Conservation (phyloP, 2,113 vertebrate species). For the Coptodon rendalli region DNA sequence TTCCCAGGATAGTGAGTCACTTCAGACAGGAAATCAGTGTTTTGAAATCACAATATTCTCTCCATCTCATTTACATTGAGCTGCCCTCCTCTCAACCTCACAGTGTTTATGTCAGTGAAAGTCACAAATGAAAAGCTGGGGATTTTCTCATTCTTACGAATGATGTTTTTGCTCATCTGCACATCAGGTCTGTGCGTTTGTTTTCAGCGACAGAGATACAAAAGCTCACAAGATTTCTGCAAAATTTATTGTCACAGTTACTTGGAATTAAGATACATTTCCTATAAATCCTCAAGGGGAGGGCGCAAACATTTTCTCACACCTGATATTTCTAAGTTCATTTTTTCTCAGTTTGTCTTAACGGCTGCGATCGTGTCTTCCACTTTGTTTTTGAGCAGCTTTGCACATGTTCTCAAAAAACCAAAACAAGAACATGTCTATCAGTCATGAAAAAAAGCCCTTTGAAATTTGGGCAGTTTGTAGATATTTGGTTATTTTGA, state of each 20-base stretch:
- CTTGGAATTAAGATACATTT: neutral
- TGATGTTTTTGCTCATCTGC: conserved; percentile 34
- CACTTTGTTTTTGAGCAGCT: neutral
- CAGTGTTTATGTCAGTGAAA: conserved; percentile 49
- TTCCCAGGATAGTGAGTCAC: conserved; percentile 66
- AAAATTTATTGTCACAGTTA: neutral
- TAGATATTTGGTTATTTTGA: conserved; percentile 62
- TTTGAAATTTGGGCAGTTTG: conserved; percentile 31
- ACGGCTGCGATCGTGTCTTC: neutral
- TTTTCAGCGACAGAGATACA: neutral
- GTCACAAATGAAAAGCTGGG: conserved; percentile 70
- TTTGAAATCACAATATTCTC: conserved; percentile 61
- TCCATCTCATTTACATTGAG: conserved; percentile 49
- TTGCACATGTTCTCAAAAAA: neutral
- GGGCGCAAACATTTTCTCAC: neutral
- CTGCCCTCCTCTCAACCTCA: conserved; percentile 43
- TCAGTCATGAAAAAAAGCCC: conserved; percentile 12
- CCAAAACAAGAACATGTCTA: neutral
- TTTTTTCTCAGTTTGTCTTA: neutral
- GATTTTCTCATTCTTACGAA: conserved; percentile 36
- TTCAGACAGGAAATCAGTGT: conserved; percentile 34
- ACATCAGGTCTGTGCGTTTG: neutral
- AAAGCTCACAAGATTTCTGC: neutral
- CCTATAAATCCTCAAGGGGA: neutral
- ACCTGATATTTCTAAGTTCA: neutral